These are phyloP conservation scores for Phodopus roborovskii DNA, from an alignment of 2,113 vertebrate species.

Conservation along the genomic window DNA sequence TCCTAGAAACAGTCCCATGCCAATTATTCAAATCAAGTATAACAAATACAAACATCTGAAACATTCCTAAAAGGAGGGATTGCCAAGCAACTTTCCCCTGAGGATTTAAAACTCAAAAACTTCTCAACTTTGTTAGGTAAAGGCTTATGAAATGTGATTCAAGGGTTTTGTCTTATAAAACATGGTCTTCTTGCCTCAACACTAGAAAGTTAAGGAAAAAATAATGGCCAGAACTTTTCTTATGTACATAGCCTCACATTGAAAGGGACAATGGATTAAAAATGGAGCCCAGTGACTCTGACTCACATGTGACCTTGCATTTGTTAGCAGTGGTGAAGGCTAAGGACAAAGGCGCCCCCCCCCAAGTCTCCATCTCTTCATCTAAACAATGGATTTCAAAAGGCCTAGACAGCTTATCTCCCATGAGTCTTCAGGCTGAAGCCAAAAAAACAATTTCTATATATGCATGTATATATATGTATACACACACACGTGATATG, in stretches of 20 bases:
- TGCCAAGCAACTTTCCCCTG: slow-evolving; percentile 16
- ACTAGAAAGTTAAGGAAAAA: background rate
- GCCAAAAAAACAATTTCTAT: background rate
- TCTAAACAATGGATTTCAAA: slow-evolving; percentile 14
- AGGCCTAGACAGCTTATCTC: background rate
- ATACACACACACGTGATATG: too few relatives aligned
- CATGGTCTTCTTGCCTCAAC: background rate
- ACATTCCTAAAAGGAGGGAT: background rate
- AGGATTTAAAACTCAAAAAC: slow-evolving; percentile 15
- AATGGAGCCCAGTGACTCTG: background rate
- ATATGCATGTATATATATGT: background rate
- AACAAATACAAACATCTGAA: slow-evolving; percentile 36
- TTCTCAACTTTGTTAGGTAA: background rate
- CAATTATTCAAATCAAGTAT: slow-evolving; percentile 61
- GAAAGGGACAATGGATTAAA: background rate
- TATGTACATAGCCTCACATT: background rate
- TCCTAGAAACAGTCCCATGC: background rate
- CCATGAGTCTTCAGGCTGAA: background rate
- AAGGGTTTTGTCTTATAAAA: slow-evolving; percentile 16
- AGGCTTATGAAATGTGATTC: background rate
- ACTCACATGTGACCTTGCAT: background rate
- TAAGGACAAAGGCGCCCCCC: background rate
- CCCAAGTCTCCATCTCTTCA: slow-evolving; percentile 9
- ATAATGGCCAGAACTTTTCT: slow-evolving; percentile 4
- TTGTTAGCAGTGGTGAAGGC: background rate